Evolutionary conservation across 1,140 invertebrate genomes (phyloP), one percentile per base, ranked within the genome.

Genomic region (Drosophila busckii): DNA sequence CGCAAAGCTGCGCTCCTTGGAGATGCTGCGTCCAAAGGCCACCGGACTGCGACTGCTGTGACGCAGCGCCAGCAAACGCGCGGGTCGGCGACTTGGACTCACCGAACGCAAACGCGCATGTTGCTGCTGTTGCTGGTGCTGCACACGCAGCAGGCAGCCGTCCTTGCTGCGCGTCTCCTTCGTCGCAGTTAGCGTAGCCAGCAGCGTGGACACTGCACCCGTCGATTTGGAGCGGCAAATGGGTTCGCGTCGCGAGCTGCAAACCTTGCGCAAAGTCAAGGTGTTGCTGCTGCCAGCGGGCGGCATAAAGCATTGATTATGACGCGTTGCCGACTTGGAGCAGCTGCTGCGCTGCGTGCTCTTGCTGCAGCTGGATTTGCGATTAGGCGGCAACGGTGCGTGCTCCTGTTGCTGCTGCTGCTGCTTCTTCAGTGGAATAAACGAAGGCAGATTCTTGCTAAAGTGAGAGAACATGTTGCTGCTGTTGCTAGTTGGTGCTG

Each of bases 301-400:
- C 2, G 71, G 80, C 45, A 70, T 73, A 60, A 92, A 92, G 46
- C 91, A 92, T 58, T 91, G 90, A 44, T 91, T 89, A 63, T 92
- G 91, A 15, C 91, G 61, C 4, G n/a, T n/a, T n/a, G n/a, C n/a
- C n/a, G 63, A 58, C 44, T 68, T 75, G 15, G 55, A 29, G 15
- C 68, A 55, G 17, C 54, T 56, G 31, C 46, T 76, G 1, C 70
- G 56, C 17, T 66, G 54, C 0, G 67, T 78, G 48, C 90, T 90
- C 86, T 91, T 94, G 44, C 92, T 91, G 67, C 91, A 91, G 0
- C 93, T 95, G 0, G 94, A 95, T 70, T 90, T 90, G 58, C 94
- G 84, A 40, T 86, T 85, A 3, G 84, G 71, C 23, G 70, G 82
- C 12, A 52, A 48, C 1, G 85, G 41, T 56, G 68, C n/a, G n/a